Evolutionary conservation across 2,888 invertebrate species (phyloP).

Genomic region (Pterostichus niger): DNA sequence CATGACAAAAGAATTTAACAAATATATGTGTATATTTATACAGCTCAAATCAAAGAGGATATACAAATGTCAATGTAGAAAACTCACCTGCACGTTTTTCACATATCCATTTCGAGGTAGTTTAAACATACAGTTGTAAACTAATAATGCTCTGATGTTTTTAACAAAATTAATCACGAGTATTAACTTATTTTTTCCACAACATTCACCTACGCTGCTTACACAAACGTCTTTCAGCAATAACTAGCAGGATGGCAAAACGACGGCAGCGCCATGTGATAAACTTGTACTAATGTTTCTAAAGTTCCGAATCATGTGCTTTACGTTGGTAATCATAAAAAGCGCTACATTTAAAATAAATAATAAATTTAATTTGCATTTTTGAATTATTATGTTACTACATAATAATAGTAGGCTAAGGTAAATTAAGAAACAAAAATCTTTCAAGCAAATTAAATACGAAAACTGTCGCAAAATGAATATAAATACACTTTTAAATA

Average conservation of each 20-base stretch:
- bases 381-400: constrained; percentile 10
- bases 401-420: constrained; percentile 26
- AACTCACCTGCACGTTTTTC: constrained; percentile 58
- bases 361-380: constrained; percentile 26
- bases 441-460: constrained; percentile 15
- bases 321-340: constrained; percentile 30
- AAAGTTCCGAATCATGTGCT: constrained; percentile 36
- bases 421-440: constrained; percentile 13
- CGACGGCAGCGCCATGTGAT: constrained; percentile 43
- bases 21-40: constrained; percentile 63
- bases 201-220: constrained; percentile 74
- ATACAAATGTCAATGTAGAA: constrained; percentile 57
- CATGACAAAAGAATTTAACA: constrained; percentile 65
- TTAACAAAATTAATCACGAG: constrained; percentile 57
- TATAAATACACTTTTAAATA: constrained; percentile 78
- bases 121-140: constrained; percentile 31
- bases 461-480: constrained; percentile 77
- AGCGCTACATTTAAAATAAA: constrained; percentile 69
- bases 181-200: constrained; percentile 68
- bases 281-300: constrained; percentile 31
- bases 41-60: constrained; percentile 50
- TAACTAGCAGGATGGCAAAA: constrained; percentile 43
- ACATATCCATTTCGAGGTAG: constrained; percentile 58
- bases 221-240: constrained; percentile 69
- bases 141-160: constrained; percentile 34